These are phyloP conservation scores for Arctia plantaginis DNA, from an alignment of 2,888 invertebrate species.

Conservation along the genomic window DNA sequence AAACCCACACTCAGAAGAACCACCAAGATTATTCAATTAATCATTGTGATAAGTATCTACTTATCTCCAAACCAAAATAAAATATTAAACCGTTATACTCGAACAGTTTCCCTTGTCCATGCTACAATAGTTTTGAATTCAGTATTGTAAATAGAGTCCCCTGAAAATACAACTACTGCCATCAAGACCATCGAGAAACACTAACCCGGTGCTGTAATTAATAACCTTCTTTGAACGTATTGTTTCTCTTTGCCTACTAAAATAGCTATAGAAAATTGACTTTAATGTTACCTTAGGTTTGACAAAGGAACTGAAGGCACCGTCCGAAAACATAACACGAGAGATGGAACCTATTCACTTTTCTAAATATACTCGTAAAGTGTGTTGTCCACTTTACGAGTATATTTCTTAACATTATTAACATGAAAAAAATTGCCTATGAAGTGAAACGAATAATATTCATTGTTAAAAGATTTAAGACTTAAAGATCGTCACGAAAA, in stretches of 20 bases:
- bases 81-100: not conserved
- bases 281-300: slow-evolving; percentile 4
- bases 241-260: slow-evolving; percentile 21
- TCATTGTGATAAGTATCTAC: too few relatives aligned
- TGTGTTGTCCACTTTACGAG: too few relatives aligned
- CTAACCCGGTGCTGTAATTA: slow-evolving; percentile 60
- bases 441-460: not conserved
- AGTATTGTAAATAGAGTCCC: slow-evolving; percentile 22
- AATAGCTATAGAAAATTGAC: slow-evolving; percentile 10
- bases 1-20: too few relatives aligned
- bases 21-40: too few relatives aligned
- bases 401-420: not conserved
- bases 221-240: slow-evolving; percentile 49
- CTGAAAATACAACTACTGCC: slow-evolving; percentile 22
- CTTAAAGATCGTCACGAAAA: too few relatives aligned
- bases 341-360: not conserved
- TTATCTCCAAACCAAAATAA: not conserved
- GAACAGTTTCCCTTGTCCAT: not conserved
- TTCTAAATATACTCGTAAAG: not conserved
- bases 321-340: not conserved
- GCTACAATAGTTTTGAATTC: not conserved
- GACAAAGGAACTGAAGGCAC: not conserved
- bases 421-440: not conserved
- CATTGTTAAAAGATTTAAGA: too few relatives aligned
- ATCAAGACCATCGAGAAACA: slow-evolving; percentile 57